phyloP scores from a whole-genome alignment of 2,888 invertebrate genomes.

The Morpho helenor region DNA sequence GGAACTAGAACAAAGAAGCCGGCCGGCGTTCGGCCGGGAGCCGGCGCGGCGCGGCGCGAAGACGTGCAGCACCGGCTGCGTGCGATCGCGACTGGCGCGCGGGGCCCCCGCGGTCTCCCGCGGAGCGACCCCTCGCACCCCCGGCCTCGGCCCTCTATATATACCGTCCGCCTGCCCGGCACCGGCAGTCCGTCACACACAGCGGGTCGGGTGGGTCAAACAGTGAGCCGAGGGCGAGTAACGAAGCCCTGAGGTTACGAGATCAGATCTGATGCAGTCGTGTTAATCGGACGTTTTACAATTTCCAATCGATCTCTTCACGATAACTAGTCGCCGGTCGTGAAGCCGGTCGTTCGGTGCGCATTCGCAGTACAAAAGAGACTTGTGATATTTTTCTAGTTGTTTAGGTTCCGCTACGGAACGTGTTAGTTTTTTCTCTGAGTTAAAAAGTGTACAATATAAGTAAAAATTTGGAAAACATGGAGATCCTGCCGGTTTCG shows the following conservation, averaged over 20 bases:
- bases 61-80: conserved; percentile 45
- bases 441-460: conserved; percentile 75
- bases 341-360: conserved; percentile 63
- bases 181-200: conserved; percentile 73
- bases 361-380: conserved; percentile 76
- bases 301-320: conserved; percentile 71
- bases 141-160: conserved; percentile 67
- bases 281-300: conserved; percentile 57
- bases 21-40: conserved; percentile 52
- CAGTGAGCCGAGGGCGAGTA: conserved; percentile 65
- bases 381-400: conserved; percentile 79
- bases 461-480: conserved; percentile 81
- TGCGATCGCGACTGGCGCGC: conserved; percentile 61
- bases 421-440: conserved; percentile 58
- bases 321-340: conserved; percentile 66
- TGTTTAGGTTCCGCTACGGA: conserved; percentile 68
- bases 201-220: conserved; percentile 73
- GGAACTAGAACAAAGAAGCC: conserved; percentile 69
- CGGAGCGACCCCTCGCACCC: conserved; percentile 57
- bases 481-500: conserved; percentile 90
- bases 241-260: conserved; percentile 76
- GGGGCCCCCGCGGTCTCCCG: conserved; percentile 65
- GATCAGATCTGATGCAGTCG: conserved; percentile 77
- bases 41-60: conserved; percentile 44
- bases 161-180: conserved; percentile 56